Percentiles rank a stretch among this genome's conserved stretches.
phyloP scores from a whole-genome alignment of 2,797 vertebrate genomes.

The Peromyscus melanophrys region DNA sequence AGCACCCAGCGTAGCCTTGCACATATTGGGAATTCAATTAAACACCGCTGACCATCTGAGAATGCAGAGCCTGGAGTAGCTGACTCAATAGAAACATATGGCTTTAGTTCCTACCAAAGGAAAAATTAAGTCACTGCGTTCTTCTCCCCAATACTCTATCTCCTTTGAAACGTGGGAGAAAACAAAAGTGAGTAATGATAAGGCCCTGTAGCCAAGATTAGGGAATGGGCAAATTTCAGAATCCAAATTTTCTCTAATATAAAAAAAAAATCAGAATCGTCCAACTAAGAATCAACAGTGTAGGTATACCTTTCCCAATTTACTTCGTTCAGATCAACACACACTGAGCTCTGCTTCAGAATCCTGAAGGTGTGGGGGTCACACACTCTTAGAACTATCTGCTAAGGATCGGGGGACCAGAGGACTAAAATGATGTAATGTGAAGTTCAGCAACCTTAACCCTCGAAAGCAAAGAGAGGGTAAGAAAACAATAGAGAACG shows the following conservation, averaged over 20 bases:
- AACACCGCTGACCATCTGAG: slow-evolving; percentile 80
- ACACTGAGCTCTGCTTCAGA: not conserved
- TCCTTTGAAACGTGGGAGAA: slow-evolving; percentile 53
- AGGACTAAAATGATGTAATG: not conserved
- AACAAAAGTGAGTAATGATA: slow-evolving; percentile 58
- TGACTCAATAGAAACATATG: slow-evolving; percentile 83
- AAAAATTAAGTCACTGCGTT: slow-evolving; percentile 65
- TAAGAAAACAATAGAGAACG: slow-evolving; percentile 24
- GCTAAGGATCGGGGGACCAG: not conserved
- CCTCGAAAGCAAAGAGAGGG: not conserved
- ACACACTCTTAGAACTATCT: not conserved
- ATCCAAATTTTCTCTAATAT: slow-evolving; percentile 64
- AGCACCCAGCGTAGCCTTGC: slow-evolving; percentile 71
- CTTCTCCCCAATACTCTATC: not conserved
- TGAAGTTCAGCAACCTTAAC: not conserved
- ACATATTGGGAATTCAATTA: slow-evolving; percentile 83
- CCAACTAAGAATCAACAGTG: slow-evolving; percentile 23
- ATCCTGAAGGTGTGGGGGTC: not conserved
- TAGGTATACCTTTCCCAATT: slow-evolving; percentile 32
- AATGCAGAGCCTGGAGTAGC: slow-evolving; percentile 77
- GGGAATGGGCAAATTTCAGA: not conserved
- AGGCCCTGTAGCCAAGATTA: slow-evolving; percentile 50
- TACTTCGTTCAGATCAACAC: slow-evolving; percentile 9
- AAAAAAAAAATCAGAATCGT: slow-evolving; percentile 50
- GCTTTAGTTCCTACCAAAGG: slow-evolving; percentile 69